These are phyloP conservation scores for Sebastes matsubarae DNA, from an alignment of 2,797 vertebrate genomes.

Conservation along the genomic window DNA sequence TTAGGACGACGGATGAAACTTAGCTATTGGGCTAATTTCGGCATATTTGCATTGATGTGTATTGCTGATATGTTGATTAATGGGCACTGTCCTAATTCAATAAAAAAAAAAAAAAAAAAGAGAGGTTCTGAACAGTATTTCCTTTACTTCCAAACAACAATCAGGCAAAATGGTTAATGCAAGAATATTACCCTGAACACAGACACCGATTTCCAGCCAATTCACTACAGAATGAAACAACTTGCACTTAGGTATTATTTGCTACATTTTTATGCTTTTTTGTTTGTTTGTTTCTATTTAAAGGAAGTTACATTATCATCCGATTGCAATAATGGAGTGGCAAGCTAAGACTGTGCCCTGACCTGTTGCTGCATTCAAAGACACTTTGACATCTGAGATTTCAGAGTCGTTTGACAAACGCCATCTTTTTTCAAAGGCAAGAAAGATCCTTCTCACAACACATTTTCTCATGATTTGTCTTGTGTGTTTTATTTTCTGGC, in stretches of 20 bases:
- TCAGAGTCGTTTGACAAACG: background rate
- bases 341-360: background rate
- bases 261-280: background rate
- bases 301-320: background rate
- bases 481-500: background rate
- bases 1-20: too few species aligned
- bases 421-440: background rate
- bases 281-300: background rate
- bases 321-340: background rate
- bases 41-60: too few species aligned
- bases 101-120: too few species aligned
- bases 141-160: background rate
- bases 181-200: background rate
- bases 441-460: background rate
- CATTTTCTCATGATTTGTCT: background rate
- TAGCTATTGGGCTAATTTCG: too few species aligned
- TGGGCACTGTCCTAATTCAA: too few species aligned
- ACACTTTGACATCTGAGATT: background rate
- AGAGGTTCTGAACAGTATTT: background rate
- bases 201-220: background rate
- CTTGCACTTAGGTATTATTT: background rate
- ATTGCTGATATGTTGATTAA: too few species aligned
- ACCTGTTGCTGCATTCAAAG: background rate
- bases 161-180: background rate
- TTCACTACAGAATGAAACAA: background rate